A percentile compares a stretch with the other conserved stretches of the same genome.
phyloP scores from a whole-genome alignment of 2,113 vertebrate genomes.

The Calypte anna region DNA sequence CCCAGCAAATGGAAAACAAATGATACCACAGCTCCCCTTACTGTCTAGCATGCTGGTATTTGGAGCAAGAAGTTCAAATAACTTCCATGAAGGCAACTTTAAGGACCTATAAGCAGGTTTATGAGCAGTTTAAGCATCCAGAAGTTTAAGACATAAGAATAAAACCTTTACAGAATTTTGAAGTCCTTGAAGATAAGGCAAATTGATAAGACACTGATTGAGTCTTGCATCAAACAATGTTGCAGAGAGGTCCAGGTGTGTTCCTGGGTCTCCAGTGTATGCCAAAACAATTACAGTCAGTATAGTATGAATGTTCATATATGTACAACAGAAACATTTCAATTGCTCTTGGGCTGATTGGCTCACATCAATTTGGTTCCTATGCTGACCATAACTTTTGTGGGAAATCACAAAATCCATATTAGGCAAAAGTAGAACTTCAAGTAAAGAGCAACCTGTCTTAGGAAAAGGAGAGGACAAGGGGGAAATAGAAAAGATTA shows the following conservation, averaged over 20 bases:
- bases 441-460: background rate
- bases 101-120: background rate
- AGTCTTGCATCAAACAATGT: background rate
- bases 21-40: constrained; percentile 26
- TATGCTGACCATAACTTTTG: background rate
- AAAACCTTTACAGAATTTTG: background rate
- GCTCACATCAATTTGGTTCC: background rate
- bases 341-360: background rate
- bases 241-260: background rate
- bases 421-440: background rate
- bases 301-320: background rate
- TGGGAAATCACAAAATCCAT: background rate
- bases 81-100: background rate
- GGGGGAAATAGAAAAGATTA: background rate
- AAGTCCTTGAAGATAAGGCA: background rate
- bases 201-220: background rate
- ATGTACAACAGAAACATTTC: background rate
- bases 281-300: background rate
- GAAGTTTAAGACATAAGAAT: background rate
- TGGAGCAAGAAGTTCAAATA: background rate
- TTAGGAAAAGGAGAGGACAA: background rate
- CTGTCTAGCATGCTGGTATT: background rate
- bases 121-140: background rate
- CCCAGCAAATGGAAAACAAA: background rate
- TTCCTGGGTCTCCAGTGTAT: background rate